Evolutionary conservation across 2,797 vertebrate genomes (phyloP).

Genomic region (Pseudocheirus occidentalis): DNA sequence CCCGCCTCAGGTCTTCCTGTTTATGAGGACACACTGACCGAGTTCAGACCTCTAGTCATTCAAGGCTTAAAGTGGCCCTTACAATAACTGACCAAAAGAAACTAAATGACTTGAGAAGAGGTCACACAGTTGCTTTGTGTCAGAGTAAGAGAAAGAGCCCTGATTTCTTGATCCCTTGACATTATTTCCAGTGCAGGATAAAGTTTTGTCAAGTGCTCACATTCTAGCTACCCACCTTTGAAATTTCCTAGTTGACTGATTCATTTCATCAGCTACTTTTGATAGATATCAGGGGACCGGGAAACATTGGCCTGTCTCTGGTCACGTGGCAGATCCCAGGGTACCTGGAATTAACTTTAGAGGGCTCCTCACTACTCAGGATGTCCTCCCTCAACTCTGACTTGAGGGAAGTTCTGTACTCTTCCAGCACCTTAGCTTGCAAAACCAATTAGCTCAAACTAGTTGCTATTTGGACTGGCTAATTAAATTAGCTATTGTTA

Average conservation of each 20-base stretch:
- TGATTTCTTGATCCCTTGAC: not conserved
- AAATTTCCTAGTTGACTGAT: constrained; percentile 62
- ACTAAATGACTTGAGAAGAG: not conserved
- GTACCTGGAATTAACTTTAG: constrained; percentile 5
- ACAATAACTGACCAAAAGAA: not conserved
- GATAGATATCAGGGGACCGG: constrained; percentile 12
- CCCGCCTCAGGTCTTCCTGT: no score
- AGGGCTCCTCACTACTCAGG: not conserved
- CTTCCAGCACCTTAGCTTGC: constrained; percentile 68
- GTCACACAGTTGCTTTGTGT: not conserved
- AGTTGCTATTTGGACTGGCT: constrained; percentile 78
- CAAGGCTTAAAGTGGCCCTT: no score
- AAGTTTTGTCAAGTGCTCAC: not conserved
- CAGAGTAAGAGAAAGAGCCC: not conserved
- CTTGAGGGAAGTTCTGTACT: constrained; percentile 69
- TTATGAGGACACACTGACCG: no score
- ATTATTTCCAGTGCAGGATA: not conserved
- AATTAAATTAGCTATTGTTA: constrained; percentile 81
- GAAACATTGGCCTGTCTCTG: constrained; percentile 45
- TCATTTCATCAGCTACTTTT: constrained; percentile 50
- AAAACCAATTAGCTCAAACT: constrained; percentile 76
- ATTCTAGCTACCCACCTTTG: constrained; percentile 51
- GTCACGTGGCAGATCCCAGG: constrained; percentile 50
- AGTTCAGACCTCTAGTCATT: no score
- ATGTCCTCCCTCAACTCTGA: not conserved